phyloP scores from a whole-genome alignment of 1,140 invertebrate species.

The Drosophila albomicans region DNA sequence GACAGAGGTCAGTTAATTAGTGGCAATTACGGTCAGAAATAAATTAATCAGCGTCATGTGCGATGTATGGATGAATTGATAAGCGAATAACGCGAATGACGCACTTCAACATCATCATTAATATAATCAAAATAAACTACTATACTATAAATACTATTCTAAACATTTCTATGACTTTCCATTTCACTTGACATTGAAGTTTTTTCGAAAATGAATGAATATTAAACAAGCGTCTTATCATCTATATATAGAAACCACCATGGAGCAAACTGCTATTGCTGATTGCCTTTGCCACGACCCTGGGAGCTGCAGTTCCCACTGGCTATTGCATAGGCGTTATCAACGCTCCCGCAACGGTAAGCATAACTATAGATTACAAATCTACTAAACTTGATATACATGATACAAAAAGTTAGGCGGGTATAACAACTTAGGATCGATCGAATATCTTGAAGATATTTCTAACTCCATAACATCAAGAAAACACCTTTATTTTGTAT shows the following conservation, averaged over 20 bases:
- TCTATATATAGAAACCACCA: conserved; percentile 54
- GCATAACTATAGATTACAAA: conserved; percentile 8
- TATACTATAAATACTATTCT: conserved; percentile 10
- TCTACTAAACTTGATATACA: too few relatives aligned
- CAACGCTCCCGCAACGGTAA: conserved; percentile 92
- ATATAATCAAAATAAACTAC: neutral
- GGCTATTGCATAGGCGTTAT: conserved; percentile 96
- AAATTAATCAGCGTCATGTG: conserved; percentile 28
- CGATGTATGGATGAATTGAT: neutral
- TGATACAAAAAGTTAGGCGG: too few relatives aligned
- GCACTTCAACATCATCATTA: conserved; percentile 13
- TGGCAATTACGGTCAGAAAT: conserved; percentile 28
- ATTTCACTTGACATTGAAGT: conserved; percentile 11
- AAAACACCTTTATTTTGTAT: too few relatives aligned
- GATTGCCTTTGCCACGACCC: conserved; percentile 86
- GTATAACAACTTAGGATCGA: too few relatives aligned
- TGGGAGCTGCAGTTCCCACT: conserved; percentile 93
- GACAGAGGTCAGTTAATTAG: conserved; percentile 42
- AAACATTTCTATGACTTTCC: conserved; percentile 1
- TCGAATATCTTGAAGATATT: too few relatives aligned
- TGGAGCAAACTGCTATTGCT: conserved; percentile 70
- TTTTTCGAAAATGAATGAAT: neutral
- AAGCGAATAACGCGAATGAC: conserved; percentile 27
- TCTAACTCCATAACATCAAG: too few relatives aligned
- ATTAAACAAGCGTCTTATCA: conserved; percentile 1